Evolutionary conservation across 2,888 invertebrate species (phyloP).

Genomic region (Idaea dimidiata): DNA sequence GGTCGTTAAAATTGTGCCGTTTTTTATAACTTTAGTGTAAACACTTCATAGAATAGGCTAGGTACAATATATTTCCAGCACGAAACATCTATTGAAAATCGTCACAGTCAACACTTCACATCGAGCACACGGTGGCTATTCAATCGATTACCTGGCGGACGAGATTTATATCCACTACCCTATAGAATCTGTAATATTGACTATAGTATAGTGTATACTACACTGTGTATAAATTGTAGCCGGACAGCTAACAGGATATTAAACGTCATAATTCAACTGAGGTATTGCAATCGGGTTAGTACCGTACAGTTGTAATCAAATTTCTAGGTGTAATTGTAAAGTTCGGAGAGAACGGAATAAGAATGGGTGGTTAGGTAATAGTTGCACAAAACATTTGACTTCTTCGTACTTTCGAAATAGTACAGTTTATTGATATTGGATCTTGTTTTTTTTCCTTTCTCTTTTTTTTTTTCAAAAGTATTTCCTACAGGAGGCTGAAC

Average conservation of each 20-base stretch:
- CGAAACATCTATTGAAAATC: not conserved
- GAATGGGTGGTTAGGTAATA: not conserved
- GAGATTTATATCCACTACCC: not conserved
- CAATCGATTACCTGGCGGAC: not conserved
- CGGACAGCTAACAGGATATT: conserved; percentile 21
- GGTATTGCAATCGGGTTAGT: not conserved
- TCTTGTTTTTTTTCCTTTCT: too few species aligned
- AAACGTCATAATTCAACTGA: conserved; percentile 21
- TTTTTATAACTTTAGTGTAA: too few species aligned
- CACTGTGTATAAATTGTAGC: not conserved
- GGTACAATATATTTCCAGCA: not conserved
- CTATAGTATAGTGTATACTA: not conserved
- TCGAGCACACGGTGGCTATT: not conserved
- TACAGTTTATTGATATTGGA: too few species aligned
- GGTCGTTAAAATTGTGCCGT: too few species aligned
- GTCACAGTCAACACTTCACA: not conserved
- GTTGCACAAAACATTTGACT: not conserved
- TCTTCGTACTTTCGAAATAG: too few species aligned
- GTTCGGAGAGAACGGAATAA: not conserved
- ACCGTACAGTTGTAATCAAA: not conserved
- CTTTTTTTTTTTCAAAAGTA: too few species aligned
- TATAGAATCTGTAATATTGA: not conserved
- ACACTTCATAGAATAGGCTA: not conserved
- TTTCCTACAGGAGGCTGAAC: too few species aligned
- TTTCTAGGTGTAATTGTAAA: not conserved